phyloP scores from a whole-genome alignment of 1,140 invertebrate genomes.

The Diploscapter pachys region DNA sequence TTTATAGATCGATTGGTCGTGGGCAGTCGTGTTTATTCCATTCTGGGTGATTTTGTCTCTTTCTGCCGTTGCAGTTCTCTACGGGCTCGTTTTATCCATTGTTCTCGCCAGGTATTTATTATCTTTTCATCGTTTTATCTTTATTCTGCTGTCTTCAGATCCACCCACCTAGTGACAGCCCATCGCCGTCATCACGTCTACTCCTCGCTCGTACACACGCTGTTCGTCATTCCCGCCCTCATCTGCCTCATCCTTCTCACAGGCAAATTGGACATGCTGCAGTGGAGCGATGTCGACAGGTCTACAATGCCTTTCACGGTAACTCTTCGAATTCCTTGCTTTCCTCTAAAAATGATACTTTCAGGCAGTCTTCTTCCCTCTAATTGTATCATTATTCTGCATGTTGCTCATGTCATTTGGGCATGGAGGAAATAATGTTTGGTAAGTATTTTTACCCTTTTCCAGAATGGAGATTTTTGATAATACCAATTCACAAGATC shows the following conservation, averaged over 20 bases:
- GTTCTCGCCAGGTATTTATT: conserved; percentile 87
- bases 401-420: conserved; percentile 92
- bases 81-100: conserved; percentile 91
- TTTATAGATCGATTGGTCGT: conserved; percentile 85
- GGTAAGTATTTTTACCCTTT: conserved; percentile 55
- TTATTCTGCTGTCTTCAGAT: conserved; percentile 6
- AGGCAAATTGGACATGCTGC: conserved; percentile 79
- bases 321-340: background rate
- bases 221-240: conserved; percentile 87
- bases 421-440: conserved; percentile 90
- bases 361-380: conserved; percentile 63
- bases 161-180: too few relatives aligned
- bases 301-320: conserved; percentile 18
- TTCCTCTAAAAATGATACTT: background rate
- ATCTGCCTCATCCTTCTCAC: conserved; percentile 90
- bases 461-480: too few relatives aligned
- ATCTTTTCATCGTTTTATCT: conserved; percentile 71
- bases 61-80: conserved; percentile 85
- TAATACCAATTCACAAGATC: too few relatives aligned
- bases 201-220: conserved; percentile 84
- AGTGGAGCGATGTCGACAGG: conserved; percentile 61
- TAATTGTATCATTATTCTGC: conserved; percentile 82
- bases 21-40: conserved; percentile 93
- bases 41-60: conserved; percentile 94
- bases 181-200: conserved; percentile 71